Evolutionary conservation across 2,797 vertebrate species (phyloP), one percentile per base, ranked within the genome.

Genomic region (Clarias platycephalus): DNA sequence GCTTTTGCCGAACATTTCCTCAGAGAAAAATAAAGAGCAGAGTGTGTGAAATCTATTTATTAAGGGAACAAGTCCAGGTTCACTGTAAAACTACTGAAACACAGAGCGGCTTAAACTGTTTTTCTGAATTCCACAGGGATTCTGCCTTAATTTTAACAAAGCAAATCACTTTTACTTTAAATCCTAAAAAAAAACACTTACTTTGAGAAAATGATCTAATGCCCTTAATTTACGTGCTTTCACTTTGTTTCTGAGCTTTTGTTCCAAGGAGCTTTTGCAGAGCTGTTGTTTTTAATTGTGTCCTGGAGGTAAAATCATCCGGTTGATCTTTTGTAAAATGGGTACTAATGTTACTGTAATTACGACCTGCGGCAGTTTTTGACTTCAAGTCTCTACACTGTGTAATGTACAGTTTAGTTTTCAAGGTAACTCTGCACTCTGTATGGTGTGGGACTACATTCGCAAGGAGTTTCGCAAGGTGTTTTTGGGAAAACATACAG

Each of bases 201-300:
- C 57, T 8, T 62, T 31, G 31, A 60, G 31, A n/a, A 24, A 3
- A 37, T 60, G 28, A 70, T 16, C 28, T 53, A 31, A 57, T 22
- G 81, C 64, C 77, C 71, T 78, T 28, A 57, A 40, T 72, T 82
- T 72, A 74, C 80, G 84, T 60, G 24, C 55, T 49, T 58, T 77
- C 34, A 26, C 72, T 82, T 79, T 68, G 66, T 72, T 80, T 53
- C n/a, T 26, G 76, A 40, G 57, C 40, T 67, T 44, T 22, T 53
- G 49, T 82, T 84, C 40, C 80, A 77, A 71, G 67, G 67, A 86
- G 86, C 60, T 71, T 87, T 86, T 83, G 79, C 84, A 70, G 55
- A 44, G n/a, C 53, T 88, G 70, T 78, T 64, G 37, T 22, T 58
- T 86, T 86, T 87, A 87, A 87, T 89, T 85, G 86, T 62, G 3